Evolutionary conservation across 2,113 vertebrate species (phyloP).

Genomic region (Mungos mungo): DNA sequence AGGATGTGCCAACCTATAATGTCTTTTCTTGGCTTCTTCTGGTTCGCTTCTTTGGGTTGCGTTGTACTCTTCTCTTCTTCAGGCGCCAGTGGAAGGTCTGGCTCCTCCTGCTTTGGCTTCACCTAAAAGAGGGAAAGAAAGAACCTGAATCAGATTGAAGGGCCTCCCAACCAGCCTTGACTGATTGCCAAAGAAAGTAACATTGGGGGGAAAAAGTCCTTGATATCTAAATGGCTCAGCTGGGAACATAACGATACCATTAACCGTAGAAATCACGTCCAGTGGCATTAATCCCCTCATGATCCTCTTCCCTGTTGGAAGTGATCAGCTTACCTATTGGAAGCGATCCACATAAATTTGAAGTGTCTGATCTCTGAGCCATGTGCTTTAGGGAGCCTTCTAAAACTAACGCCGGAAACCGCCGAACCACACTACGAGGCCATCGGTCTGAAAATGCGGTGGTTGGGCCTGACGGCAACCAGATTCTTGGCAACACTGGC

Average conservation of each 20-base stretch:
- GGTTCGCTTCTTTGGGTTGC: constrained; percentile 13
- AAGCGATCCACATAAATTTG: neutral
- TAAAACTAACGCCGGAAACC: neutral
- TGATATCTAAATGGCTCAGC: neutral
- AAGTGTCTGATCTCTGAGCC: neutral
- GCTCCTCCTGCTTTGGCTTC: constrained; percentile 64
- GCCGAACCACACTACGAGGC: neutral
- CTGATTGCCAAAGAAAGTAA: neutral
- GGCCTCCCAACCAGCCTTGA: neutral
- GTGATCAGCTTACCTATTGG: neutral
- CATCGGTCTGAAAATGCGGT: neutral
- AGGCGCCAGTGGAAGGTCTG: neutral
- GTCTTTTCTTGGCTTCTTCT: neutral
- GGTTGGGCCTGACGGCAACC: neutral
- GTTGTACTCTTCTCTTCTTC: constrained; percentile 60
- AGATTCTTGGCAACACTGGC: neutral
- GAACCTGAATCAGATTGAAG: constrained; percentile 24
- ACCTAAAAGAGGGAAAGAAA: constrained; percentile 70
- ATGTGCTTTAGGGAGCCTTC: neutral
- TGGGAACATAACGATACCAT: neutral
- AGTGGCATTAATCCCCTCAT: neutral
- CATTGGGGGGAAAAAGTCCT: neutral
- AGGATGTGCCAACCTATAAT: constrained; percentile 75
- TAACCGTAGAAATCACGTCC: neutral
- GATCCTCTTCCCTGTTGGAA: neutral